Percentiles rank a stretch among this genome's conserved stretches.
Conservation (phyloP, 2,113 vertebrate genomes). For the Ptyas mucosa region DNA sequence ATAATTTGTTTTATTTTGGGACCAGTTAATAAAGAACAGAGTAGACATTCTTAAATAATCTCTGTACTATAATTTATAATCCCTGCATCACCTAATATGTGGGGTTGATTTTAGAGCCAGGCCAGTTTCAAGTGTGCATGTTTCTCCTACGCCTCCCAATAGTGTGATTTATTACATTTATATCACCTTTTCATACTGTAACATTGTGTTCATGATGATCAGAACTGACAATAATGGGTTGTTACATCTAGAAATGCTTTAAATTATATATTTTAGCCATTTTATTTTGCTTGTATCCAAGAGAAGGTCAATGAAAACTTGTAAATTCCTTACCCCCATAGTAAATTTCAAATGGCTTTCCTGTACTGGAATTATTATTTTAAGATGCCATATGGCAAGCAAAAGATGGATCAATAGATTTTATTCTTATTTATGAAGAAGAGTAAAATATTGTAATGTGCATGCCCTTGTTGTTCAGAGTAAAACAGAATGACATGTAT, state of each 20-base stretch:
- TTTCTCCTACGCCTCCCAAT: background rate
- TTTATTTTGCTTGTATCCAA: background rate
- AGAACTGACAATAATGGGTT: background rate
- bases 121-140: background rate
- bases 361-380: background rate
- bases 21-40: background rate
- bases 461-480: background rate
- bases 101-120: background rate
- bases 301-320: background rate
- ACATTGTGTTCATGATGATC: background rate
- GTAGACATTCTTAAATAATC: background rate
- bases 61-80: background rate
- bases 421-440: background rate
- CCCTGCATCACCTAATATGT: background rate
- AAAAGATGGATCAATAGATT: background rate
- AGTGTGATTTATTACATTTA: background rate
- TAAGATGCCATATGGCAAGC: background rate
- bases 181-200: background rate
- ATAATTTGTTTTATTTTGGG: background rate
- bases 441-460: background rate
- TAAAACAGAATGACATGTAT: background rate
- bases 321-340: background rate
- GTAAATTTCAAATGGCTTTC: background rate
- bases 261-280: background rate
- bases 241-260: background rate